Evolutionary conservation across 2,888 invertebrate genomes (phyloP).

Genomic region (Agrochola circellaris): DNA sequence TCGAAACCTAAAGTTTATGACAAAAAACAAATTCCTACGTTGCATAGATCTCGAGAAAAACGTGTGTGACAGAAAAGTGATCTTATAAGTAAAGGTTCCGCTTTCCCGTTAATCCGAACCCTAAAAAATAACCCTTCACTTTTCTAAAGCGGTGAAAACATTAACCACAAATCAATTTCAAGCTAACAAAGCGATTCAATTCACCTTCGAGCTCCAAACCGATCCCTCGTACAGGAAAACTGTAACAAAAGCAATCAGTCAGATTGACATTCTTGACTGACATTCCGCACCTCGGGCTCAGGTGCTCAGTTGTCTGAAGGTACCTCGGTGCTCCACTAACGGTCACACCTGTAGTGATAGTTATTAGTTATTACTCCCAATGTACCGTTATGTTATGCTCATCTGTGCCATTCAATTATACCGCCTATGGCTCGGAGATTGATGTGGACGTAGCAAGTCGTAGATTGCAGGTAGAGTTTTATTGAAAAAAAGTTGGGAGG

Average conservation of each 20-base stretch:
- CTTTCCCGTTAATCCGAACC: neutral
- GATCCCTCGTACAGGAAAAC: neutral
- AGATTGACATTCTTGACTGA: conserved; percentile 9
- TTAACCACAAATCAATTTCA: neutral
- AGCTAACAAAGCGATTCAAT: neutral
- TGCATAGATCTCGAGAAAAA: no score
- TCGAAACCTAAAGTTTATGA: no score
- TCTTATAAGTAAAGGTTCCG: no score
- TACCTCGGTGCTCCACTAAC: conserved; percentile 40
- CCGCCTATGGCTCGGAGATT: conserved; percentile 27
- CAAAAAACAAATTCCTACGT: no score
- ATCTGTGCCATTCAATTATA: conserved; percentile 52
- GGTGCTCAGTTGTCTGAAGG: neutral
- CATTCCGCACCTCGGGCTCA: conserved; percentile 22
- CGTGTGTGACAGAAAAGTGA: no score
- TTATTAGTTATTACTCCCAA: conserved; percentile 28
- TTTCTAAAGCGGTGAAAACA: neutral
- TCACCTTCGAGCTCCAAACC: neutral
- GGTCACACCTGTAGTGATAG: conserved; percentile 35
- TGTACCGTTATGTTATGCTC: conserved; percentile 47
- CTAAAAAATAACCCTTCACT: neutral
- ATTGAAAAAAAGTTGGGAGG: neutral
- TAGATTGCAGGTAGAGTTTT: neutral
- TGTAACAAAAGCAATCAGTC: conserved; percentile 11
- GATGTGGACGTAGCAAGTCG: conserved; percentile 1